Evolutionary conservation across 2,113 vertebrate species (phyloP).

Genomic region (Girardinichthys multiradiatus): DNA sequence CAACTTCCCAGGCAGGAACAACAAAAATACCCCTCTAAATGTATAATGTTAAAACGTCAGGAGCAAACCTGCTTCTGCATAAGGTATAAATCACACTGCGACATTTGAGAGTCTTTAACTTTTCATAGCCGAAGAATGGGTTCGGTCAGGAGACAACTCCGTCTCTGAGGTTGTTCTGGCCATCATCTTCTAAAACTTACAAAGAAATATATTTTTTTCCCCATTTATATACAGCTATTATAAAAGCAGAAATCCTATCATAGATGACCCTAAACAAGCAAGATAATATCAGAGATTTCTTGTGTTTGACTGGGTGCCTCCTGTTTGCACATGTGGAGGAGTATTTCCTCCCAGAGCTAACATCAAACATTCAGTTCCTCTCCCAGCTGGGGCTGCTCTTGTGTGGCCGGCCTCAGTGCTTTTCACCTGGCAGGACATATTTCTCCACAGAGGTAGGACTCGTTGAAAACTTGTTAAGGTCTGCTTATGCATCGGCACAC

Average conservation of each 20-base stretch:
- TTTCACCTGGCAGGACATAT: conserved; percentile 72
- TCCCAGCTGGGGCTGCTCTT: conserved; percentile 60
- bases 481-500: conserved; percentile 82
- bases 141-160: conserved; percentile 36
- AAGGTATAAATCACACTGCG: conserved; percentile 5
- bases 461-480: conserved; percentile 76
- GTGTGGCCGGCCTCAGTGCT: conserved; percentile 71
- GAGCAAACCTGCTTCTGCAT: conserved; percentile 17
- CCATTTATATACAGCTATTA: neutral
- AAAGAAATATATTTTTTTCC: neutral
- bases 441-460: conserved; percentile 74
- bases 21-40: neutral
- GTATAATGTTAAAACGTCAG: neutral
- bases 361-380: conserved; percentile 57
- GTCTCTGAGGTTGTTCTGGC: conserved; percentile 48
- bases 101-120: conserved; percentile 27
- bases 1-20: neutral
- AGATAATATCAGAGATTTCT: conserved; percentile 3
- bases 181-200: neutral
- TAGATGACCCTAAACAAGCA: conserved; percentile 16
- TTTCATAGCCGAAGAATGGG: conserved; percentile 34
- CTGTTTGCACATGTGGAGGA: conserved; percentile 37
- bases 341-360: conserved; percentile 54
- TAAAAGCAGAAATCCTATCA: neutral
- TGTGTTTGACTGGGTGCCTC: conserved; percentile 10